Evolutionary conservation across 2,797 vertebrate genomes (phyloP).

Genomic region (Neomorphus geoffroyi): DNA sequence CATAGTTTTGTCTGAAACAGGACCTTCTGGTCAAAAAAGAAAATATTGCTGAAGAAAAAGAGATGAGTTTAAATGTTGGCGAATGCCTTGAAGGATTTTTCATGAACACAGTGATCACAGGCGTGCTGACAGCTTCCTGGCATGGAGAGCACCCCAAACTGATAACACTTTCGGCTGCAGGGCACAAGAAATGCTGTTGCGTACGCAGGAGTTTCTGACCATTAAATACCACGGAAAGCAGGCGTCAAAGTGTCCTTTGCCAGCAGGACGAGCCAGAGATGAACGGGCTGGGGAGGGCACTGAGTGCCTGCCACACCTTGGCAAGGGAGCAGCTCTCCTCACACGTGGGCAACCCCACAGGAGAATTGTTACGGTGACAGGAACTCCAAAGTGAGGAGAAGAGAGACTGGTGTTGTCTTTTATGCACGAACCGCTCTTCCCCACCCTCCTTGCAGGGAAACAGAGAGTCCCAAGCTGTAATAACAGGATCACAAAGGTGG

Average conservation of each 20-base stretch:
- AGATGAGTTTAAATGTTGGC: neutral
- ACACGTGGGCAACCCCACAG: accelerated
- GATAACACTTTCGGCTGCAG: neutral
- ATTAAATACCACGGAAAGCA: accelerated
- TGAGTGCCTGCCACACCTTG: neutral
- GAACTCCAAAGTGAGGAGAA: neutral
- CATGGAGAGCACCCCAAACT: neutral
- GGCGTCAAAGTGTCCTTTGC: accelerated
- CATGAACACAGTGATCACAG: neutral
- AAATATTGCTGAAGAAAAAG: neutral
- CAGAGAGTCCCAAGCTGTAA: neutral
- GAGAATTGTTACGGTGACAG: accelerated
- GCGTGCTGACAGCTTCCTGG: constrained; percentile 52
- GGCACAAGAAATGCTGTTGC: neutral
- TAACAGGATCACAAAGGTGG: accelerated
- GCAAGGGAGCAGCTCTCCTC: neutral
- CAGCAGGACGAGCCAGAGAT: neutral
- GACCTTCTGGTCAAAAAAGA: neutral
- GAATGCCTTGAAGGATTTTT: neutral
- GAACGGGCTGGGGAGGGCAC: neutral
- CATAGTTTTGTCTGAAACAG: neutral
- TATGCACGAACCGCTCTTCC: neutral
- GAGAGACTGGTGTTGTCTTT: too few relatives aligned
- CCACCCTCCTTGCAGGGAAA: accelerated
- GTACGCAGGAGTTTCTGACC: neutral